Base-by-base conservation (phyloP, 2,113 vertebrate species). In the Callipepla squamata region DNA sequence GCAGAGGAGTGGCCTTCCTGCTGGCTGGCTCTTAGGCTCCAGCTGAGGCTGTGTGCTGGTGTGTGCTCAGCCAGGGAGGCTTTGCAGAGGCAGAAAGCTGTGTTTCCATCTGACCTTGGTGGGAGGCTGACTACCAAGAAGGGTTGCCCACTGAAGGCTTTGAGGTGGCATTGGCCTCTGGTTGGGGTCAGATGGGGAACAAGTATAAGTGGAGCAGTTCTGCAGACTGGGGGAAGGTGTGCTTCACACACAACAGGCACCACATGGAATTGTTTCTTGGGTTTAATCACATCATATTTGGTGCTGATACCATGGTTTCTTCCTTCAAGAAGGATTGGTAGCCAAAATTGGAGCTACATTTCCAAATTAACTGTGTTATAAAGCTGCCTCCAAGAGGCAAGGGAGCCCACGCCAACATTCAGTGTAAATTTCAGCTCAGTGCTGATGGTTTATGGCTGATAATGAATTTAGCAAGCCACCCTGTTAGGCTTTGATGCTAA, bases 401-500 rank as follows among this genome's bases (percentile, higher is more conserved):
- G 32, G 42, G 34, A 83, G 26, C 65, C 67, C 40, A 42, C 0
- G 6, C 68, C 79, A 83, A 10, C 21, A 5, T 22, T 77, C 55
- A 89, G 14, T 93, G 63, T 75, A 82, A 93, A 84, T 63, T 95
- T 95, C 34, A 74, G 59, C 92, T 94, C 83, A 91, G 80, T 81
- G 53, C 93, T 94, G 93, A 94, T 88, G 72, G 85, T 95, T 97
- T 97, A 97, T 88, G 92, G 95, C 89, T 97, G 96, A 92, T 80
- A 94, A 90, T 92, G 93, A 97, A 96, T 97, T 97, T 96, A 97
- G 89, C 95, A 95, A 96, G 96, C 90, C 97, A 40, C 86, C 90
- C 85, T 59, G 76, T 95, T 95, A 48, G 58, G 88, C 97, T 98
- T 98, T 97, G 97, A 96, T 97, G 94, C 92, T 97, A 97, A 97